phyloP scores from a whole-genome alignment of 2,797 vertebrate genomes.

The Acomys russatus region DNA sequence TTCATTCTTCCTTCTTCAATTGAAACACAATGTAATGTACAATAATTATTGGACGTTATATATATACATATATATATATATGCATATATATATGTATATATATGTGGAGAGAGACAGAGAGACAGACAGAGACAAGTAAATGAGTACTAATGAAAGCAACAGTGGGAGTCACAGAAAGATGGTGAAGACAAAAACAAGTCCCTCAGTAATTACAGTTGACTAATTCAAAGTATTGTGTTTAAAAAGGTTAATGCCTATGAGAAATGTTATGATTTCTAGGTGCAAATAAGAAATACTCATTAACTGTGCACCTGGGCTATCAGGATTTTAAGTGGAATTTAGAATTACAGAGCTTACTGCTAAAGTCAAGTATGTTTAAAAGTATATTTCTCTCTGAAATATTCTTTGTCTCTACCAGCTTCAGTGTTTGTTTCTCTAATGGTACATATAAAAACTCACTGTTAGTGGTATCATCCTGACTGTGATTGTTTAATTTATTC shows the following conservation, averaged over 20 bases:
- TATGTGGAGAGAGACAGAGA: not conserved
- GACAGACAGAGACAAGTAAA: too few species aligned
- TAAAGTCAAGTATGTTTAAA: slow-evolving; percentile 53
- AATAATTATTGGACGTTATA: not conserved
- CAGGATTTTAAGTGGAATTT: slow-evolving; percentile 33
- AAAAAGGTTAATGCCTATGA: slow-evolving; percentile 21
- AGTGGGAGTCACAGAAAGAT: not conserved
- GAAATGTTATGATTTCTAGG: not conserved
- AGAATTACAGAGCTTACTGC: not conserved
- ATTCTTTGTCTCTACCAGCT: not conserved
- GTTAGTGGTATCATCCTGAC: not conserved
- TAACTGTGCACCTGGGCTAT: slow-evolving; percentile 25
- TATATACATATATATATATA: too few species aligned
- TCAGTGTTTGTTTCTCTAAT: slow-evolving; percentile 12
- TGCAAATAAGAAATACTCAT: slow-evolving; percentile 2
- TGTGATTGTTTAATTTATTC: not conserved
- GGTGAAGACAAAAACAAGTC: not conserved
- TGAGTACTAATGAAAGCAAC: not conserved
- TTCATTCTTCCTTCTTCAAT: not conserved
- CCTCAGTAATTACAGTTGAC: not conserved
- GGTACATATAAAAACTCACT: not conserved
- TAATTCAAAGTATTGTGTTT: not conserved
- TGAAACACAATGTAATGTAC: not conserved
- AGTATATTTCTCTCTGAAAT: not conserved
- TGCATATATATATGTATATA: too few species aligned